Evolutionary conservation across 2,888 invertebrate genomes (phyloP), one percentile per base, ranked within the genome.

Genomic region (Micoletzkya japonica): DNA sequence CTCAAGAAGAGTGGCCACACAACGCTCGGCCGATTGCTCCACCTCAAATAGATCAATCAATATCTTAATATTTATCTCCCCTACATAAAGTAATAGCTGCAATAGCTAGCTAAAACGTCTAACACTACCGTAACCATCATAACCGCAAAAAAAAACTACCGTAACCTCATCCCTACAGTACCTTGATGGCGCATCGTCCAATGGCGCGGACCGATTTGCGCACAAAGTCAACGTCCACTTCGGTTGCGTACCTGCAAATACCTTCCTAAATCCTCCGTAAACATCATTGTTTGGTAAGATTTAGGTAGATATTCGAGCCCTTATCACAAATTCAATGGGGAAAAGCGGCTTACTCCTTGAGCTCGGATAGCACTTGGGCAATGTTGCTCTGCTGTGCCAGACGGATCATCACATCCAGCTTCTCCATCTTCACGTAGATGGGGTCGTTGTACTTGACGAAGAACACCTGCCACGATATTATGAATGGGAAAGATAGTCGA

Each of bases 401-500:
- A 24, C 98, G 91, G 83, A 99, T 99, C 97, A 98, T 98, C 71
- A 98, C 98, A 86, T 98, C 98, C 82, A 98, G 86, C 86, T 98
- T 98, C 87, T 98, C 98, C 74, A 98, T 89, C 87, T 98, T 98
- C 56, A 99, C 98, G 87, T 99, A 98, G 86, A 99, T 99, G 0
- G 98, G 98, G 88, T 99, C 98, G 87, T 98, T 99, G 89, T 99
- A 98, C 86, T 98, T 98, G 49, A 99, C 98, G 87, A 98, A 98
- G 89, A 98, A 99, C 68, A 94, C 79, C 75, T 75, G 58, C 10
- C 10, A n/a, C n/a, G n/a, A 14, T 14, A 44, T 44, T 20, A 10
- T 44, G 10, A 20, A 44, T 44, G 14, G 20, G 44, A 44, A 44
- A 44, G 20, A 14, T 20, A 44, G 20, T 44, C 44, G 44, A 44